Evolutionary conservation across 2,888 invertebrate species (phyloP).

Genomic region (Chorisops tibialis): DNA sequence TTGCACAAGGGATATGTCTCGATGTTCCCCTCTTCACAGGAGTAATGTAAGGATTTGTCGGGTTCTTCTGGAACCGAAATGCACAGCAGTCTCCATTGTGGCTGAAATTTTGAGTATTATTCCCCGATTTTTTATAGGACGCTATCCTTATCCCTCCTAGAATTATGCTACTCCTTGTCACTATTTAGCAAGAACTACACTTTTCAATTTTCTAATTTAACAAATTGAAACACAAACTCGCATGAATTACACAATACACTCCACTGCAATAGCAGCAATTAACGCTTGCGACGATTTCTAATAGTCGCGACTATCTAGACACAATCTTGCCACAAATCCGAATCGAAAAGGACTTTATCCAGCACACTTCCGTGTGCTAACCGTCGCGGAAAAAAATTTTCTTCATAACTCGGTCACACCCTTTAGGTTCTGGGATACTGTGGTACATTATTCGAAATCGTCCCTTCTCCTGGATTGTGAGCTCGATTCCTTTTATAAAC

Average conservation of each 20-base stretch:
- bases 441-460: constrained; percentile 5
- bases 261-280: too few relatives aligned
- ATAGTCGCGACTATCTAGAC: too few relatives aligned
- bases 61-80: background rate
- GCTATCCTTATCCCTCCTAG: background rate
- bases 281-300: too few relatives aligned
- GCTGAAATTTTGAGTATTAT: background rate
- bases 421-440: constrained; percentile 43
- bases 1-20: constrained; percentile 23
- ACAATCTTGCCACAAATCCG: too few relatives aligned
- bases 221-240: too few relatives aligned
- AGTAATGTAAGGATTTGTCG: background rate
- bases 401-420: constrained; percentile 53
- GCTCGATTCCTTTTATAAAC: too few relatives aligned
- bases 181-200: background rate
- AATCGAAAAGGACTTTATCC: too few relatives aligned
- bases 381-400: constrained; percentile 39
- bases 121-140: background rate
- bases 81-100: background rate
- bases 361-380: background rate
- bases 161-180: too few relatives aligned
- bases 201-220: too few relatives aligned
- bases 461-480: constrained; percentile 9
- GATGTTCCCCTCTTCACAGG: constrained; percentile 9
- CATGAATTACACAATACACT: too few relatives aligned